These are phyloP conservation scores for Julus scandinavius DNA, from an alignment of 2,888 invertebrate species.

Conservation along the genomic window DNA sequence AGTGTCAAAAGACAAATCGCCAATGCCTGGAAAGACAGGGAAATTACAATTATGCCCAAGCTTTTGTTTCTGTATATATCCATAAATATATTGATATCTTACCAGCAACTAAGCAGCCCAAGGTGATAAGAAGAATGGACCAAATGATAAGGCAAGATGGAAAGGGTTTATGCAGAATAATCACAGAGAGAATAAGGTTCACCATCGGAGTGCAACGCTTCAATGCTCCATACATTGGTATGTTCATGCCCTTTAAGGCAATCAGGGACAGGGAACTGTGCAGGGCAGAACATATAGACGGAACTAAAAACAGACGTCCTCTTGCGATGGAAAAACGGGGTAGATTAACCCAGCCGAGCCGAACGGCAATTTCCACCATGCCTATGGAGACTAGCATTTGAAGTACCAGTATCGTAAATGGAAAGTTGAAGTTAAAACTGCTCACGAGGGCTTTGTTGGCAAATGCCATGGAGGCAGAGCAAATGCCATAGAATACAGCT, in stretches of 20 bases:
- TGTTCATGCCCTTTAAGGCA: conserved; percentile 69
- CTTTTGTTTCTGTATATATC: not conserved
- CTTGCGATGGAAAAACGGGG: conserved; percentile 66
- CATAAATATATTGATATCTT: conserved; percentile 52
- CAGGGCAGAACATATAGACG: conserved; percentile 68
- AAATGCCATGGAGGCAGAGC: conserved; percentile 67
- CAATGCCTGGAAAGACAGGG: conserved; percentile 64
- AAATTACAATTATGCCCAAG: not conserved
- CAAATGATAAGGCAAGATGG: conserved; percentile 63
- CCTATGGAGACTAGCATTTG: conserved; percentile 68
- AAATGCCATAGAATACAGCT: conserved; percentile 66
- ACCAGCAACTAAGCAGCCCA: conserved; percentile 68
- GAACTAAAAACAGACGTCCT: conserved; percentile 66
- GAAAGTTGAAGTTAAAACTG: conserved; percentile 67
- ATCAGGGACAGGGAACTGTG: conserved; percentile 68
- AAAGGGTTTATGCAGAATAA: conserved; percentile 64
- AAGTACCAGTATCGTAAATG: conserved; percentile 68
- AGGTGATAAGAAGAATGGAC: conserved; percentile 65
- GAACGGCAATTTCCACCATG: conserved; percentile 60
- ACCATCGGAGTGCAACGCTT: conserved; percentile 68
- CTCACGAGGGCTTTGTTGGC: conserved; percentile 67
- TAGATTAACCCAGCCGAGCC: conserved; percentile 60
- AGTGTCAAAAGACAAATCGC: conserved; percentile 66
- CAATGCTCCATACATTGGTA: conserved; percentile 70
- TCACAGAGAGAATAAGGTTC: conserved; percentile 65